Base-by-base conservation (phyloP, 2,113 vertebrate species). In the Telmatochromis sp. region DNA sequence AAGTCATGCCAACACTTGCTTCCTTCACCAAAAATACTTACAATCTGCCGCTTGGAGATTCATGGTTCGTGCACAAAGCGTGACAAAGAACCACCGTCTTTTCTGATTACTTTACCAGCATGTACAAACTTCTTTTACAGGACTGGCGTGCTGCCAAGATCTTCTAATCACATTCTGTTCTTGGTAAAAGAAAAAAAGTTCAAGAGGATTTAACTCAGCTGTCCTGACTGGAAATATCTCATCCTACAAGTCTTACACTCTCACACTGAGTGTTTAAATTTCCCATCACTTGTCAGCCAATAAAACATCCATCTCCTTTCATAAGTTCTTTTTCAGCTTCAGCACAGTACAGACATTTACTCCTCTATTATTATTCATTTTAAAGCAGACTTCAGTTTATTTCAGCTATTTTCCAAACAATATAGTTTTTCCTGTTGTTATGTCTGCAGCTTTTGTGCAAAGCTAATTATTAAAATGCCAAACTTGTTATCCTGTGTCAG, bases 1-100 rank as follows among this genome's bases (percentile, higher is more conserved):
- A 86, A 85, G 33, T 93, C 91, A 45, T 81, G 90, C 87, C 89
- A 87, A 87, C 85, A 55, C 94, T 78, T 92, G 87, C 37, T 85
- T 86, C 6, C 81, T 91, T 54, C 14, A 40, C 53, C 21, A 49
- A 81, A 84, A 26, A 26, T 23, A 49, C 60, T 14, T 42, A 28
- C 7, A 9, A 68, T 6, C 17, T 42, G 26, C 33, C 5, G 17
- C 70, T 28, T 17, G 17, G n/a, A 83, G 51, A 63, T 83, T 6
- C 65, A 33, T 80, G 70, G 26, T 86, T 51, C 7, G 3, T 17
- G 37, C 70, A 84, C 37, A 78, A 78, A 78, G 23, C 10, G 7
- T 51, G 73, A 13, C 26, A 42, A 31, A 82, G 58, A 78, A 37
- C 26, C 10, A 26, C 4, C 5, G 9, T 60, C n/a, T 78, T 81